Evolutionary conservation across 2,797 vertebrate genomes (phyloP).

Genomic region (Heteromormyrus szaboi): DNA sequence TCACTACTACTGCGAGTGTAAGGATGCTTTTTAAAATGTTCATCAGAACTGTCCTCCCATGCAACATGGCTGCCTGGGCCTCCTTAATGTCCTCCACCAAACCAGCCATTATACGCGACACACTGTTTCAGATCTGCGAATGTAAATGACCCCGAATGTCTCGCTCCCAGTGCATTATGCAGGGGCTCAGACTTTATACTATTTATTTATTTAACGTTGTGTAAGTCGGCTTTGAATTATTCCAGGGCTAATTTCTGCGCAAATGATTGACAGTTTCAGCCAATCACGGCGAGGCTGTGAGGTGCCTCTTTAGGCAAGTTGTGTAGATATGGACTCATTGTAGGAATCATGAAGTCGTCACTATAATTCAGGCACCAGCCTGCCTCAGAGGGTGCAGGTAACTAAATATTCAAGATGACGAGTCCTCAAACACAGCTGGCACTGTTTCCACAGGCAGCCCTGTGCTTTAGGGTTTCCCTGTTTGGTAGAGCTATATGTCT

Average conservation of each 20-base stretch:
- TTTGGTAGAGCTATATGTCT: neutral
- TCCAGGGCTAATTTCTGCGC: slow-evolving; percentile 67
- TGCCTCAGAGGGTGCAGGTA: neutral
- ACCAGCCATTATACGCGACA: slow-evolving; percentile 78
- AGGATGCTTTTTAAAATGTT: slow-evolving; percentile 33
- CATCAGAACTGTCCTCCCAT: slow-evolving; percentile 53
- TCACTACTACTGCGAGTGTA: neutral
- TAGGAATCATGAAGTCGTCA: neutral
- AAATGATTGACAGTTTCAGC: slow-evolving; percentile 60
- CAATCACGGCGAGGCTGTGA: slow-evolving; percentile 59
- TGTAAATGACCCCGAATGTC: slow-evolving; percentile 60
- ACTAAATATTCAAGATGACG: neutral
- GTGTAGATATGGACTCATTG: slow-evolving; percentile 55
- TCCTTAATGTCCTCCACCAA: slow-evolving; percentile 51
- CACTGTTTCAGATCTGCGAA: slow-evolving; percentile 75
- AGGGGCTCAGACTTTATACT: slow-evolving; percentile 67
- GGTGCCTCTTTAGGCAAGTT: slow-evolving; percentile 70
- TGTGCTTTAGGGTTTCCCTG: neutral
- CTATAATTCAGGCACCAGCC: neutral
- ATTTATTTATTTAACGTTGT: slow-evolving; percentile 52
- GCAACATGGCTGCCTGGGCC: slow-evolving; percentile 28
- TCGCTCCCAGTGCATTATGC: slow-evolving; percentile 65
- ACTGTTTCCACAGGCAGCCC: neutral
- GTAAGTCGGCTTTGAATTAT: slow-evolving; percentile 71
- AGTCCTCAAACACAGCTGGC: neutral